Evolutionary conservation across 2,888 invertebrate genomes (phyloP), one percentile per base, ranked within the genome.

Genomic region (Tetheella fluctuosa): DNA sequence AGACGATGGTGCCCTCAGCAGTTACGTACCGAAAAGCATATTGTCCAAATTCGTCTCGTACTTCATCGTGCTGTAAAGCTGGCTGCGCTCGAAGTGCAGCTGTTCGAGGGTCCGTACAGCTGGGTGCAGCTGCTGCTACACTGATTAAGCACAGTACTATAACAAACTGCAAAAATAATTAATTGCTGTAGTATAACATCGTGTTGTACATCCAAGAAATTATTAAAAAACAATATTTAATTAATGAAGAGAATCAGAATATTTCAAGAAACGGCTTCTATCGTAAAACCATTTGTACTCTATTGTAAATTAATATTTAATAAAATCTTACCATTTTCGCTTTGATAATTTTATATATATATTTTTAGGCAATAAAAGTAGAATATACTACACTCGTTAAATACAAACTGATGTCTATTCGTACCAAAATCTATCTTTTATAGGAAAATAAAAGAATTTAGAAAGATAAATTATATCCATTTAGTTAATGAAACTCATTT

Each of bases 1-100:
- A 74, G 1, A 86, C 86, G 2, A 84, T 65, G 34, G 81, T 86
- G 42, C 84, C 84, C 60, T 88, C 84, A 13, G 85, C 86, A 0
- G 86, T 86, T 59, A 84, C 78, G 77, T 87, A 87, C 15, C 81
- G 77, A 2, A 87, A 73, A 3, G 77, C 73, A 66, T 83, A 87
- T 67, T 86, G 86, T 5, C 88, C 86, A 34, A 73, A 74, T 60
- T 83, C 80, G 58, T 83, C 83, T 52, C 81, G 85, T n/a, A 79
- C 63, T 61, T 85, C 85, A 55, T 83, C 78, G 59, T 82, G 85
- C 8, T 76, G 72, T 1, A 85, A 64, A 0, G 81, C 86, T 25
- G 80, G 86, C 23, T 77, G 71, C 2, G 62, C 66, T 37, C 83
- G 76, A 15, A 67, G 71, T 0, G 71, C 72, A 15, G 73, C 64